Base-by-base conservation (phyloP, 2,888 invertebrate genomes). In the Apoda limacodes region DNA sequence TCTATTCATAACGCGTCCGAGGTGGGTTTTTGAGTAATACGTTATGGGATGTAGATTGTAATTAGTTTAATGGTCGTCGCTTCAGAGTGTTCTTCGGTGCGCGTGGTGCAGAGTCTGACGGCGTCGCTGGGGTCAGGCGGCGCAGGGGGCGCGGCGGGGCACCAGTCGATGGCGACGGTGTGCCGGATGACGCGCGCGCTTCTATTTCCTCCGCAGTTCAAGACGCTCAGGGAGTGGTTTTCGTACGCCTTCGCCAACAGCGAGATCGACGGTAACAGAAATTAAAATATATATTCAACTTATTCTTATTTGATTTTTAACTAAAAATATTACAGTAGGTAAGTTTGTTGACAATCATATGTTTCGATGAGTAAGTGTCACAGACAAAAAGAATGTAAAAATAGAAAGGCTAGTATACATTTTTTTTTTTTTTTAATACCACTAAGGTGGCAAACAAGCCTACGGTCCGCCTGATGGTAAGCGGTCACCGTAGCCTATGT, bases 181-280 rank as follows among this genome's bases (percentile, higher is more conserved):
- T 95, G 95, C 60, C 88, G 94, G 58, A 89, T 97, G 54, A 92
- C 95, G 29, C 83, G 97, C 28, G 94, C 92, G 45, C 89, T 95
- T 39, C 87, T 95, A 38, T 96, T 97, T 75, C 96, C 96, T 40
- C 97, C 96, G 15, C 96, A 96, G 74, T 96, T 96, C 71, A 92
- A 95, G 69, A 92, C 92, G 20, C 83, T 97, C 22, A 89, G 91
- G 53, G 97, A 98, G 71, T 98, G 98, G 97, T 97, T 98, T 82
- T 90, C 92, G 52, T 98, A 98, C 69, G 94, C 97, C 0, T 97
- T 98, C 75, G 91, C 94, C 11, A 93, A 92, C 49, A 92, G 93
- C 63, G 96, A 96, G 71, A 91, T 96, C 32, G 96, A 96, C 75
- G 94, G 95, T 95, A 65, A n/a, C n/a, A n/a, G n/a, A n/a, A n/a